Base-by-base conservation (phyloP, 23 tunicate species). In the Ascidia mentula region DNA sequence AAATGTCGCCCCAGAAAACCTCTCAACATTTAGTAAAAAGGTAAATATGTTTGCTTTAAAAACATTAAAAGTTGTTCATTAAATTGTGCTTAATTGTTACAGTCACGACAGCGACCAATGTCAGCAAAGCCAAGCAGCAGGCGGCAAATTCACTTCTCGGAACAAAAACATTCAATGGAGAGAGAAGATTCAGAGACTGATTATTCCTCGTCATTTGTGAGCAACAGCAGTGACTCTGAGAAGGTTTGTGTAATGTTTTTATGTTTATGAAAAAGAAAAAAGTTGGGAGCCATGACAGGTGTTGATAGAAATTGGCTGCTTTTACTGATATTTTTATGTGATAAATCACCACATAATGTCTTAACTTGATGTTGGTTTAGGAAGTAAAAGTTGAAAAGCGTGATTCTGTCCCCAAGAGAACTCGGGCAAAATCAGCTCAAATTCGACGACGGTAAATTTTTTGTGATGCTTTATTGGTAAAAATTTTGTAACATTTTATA, bases 1-100 rank as follows among this genome's bases (percentile, higher is more conserved):
- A 84, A 77, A 79, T 60, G 95, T 89, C 6, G 95, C 88, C 40
- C 95, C 95, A 36, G 72, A 74, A 22, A 72, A 72, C 42, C 28
- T 36, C 0, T 76, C 92, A 33, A 40, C 72, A 30, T 45, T 86
- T 37, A 39, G 22, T 32, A 72, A 36, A 71, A 34, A 71, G 75
- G 40, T 71, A 71, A 71, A 34, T 3, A 46, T 17, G 20, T 46
- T n/a, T n/a, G n/a, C n/a, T n/a, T 20, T 17, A 17, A 46, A 46
- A 46, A 17, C 18, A 46, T 53, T 22, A n/a, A 53, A 0, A 53
- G 22, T 5, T 53, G 7, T 53, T 53, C 12, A 53, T 5, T 3
- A 53, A 53, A 53, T 20, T 53, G 12, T 53, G 12, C 12, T 42
- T 42, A 20, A 3, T 69, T 65, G 0, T 35, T 26, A 30, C 72